phyloP scores from a whole-genome alignment of 2,888 invertebrate species.

The Carterocephalus palaemon region DNA sequence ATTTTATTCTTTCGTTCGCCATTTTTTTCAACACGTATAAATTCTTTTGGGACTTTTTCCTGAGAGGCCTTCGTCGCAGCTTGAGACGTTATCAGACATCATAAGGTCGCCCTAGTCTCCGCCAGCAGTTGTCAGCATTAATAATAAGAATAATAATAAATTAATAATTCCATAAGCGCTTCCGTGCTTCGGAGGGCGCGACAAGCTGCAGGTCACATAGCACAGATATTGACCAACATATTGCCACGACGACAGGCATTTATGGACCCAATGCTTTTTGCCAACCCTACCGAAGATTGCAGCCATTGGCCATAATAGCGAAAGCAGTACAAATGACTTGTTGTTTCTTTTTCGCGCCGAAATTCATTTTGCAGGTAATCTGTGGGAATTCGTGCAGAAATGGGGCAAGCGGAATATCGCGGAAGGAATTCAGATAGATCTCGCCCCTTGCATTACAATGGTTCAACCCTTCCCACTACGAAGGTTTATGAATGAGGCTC shows the following conservation, averaged over 20 bases:
- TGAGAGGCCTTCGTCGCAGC: no score
- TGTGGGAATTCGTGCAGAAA: conserved; percentile 64
- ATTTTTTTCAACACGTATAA: no score
- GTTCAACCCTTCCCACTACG: conserved; percentile 35
- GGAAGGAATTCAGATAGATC: conserved; percentile 54
- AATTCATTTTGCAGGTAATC: conserved; percentile 60
- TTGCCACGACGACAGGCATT: not conserved
- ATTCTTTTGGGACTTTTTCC: no score
- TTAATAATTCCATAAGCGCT: no score
- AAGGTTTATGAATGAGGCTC: conserved; percentile 32
- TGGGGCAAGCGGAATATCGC: conserved; percentile 49
- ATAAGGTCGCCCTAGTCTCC: no score
- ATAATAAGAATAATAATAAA: no score
- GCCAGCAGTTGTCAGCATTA: no score
- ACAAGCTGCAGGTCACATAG: no score
- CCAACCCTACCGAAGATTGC: not conserved
- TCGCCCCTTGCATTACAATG: conserved; percentile 40
- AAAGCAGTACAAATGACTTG: conserved; percentile 30
- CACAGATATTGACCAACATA: no score
- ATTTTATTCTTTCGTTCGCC: no score
- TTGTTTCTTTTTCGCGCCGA: conserved; percentile 41
- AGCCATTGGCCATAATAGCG: conserved; percentile 4
- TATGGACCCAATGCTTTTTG: not conserved
- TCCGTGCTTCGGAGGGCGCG: no score
- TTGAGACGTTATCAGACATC: no score